phyloP scores from a whole-genome alignment of 2,888 invertebrate species.

The Cerastis leucographa region DNA sequence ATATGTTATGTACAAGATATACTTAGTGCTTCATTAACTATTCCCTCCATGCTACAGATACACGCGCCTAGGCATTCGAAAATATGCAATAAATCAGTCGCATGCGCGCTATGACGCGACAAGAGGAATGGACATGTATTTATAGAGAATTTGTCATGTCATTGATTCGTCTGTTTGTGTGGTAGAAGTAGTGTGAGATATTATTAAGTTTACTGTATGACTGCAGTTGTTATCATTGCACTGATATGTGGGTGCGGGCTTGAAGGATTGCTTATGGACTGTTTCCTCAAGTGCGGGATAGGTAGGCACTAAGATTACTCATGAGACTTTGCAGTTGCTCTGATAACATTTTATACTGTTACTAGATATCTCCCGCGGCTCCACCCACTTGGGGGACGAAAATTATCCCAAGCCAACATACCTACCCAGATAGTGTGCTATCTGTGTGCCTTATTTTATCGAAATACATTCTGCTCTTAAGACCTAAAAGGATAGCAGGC shows the following conservation, averaged over 20 bases:
- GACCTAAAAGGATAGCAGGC: background rate
- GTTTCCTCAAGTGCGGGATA: constrained; percentile 25
- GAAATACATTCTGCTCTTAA: background rate
- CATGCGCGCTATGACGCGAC: constrained; percentile 55
- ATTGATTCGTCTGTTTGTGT: constrained; percentile 39
- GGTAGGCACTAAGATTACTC: constrained; percentile 7
- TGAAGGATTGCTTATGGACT: constrained; percentile 15
- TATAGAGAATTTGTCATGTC: constrained; percentile 59
- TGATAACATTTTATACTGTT: background rate
- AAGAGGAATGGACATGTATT: constrained; percentile 56
- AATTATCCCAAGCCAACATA: background rate
- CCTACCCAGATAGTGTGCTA: background rate
- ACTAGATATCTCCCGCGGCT: background rate
- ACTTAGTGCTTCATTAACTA: constrained; percentile 25
- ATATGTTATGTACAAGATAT: background rate
- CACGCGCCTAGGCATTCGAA: constrained; percentile 57
- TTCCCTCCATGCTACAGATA: constrained; percentile 32
- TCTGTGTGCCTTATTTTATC: background rate
- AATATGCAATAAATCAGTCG: constrained; percentile 65
- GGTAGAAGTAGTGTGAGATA: constrained; percentile 1
- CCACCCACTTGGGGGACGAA: background rate
- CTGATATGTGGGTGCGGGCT: background rate
- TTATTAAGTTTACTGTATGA: constrained; percentile 16
- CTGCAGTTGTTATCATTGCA: constrained; percentile 21
- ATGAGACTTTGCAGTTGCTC: background rate